Base-by-base conservation (phyloP, 1,140 invertebrate genomes). In the Rhagoletis zephyria region DNA sequence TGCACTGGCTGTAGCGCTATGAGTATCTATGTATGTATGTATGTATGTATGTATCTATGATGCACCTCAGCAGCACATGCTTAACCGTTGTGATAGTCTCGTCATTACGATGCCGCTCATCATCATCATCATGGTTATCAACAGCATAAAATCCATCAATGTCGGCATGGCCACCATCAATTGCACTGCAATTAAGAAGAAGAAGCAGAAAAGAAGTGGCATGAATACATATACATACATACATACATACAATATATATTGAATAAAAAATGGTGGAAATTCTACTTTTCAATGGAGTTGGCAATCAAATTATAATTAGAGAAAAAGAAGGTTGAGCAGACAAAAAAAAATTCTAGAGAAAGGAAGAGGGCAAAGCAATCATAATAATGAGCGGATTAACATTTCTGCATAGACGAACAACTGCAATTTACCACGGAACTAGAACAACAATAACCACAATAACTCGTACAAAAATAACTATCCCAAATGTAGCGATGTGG, bases 171-270 rank as follows among this genome's bases (percentile, higher is more conserved):
- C 70, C 74, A 81, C 16, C 74, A 81, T 30, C 74, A 81, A 81
- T 81, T 59, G 74, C 51, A 81, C 74, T 81, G 74, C 74, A 81
- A 81, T 81, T 81, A 81, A 51, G 6, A 19, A 81, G 45, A 81
- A 81, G 74, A 81, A 48, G 5, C 48, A 56, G 19, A 81, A 56
- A 19, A 56, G 74, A 48, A 56, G 5, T 30, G 48, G 14, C 56
- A 51, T 81, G 45, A 81, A 56, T 51, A 56, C 10, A 56, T 56
- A 56, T 56, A 56, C 51, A 56, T 56, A 56, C 51, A 63, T 16
- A 63, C 4, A 14, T n/a, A 14, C 61, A 63, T n/a, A 14, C 1
- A 56, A 10, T n/a, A 63, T n/a, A 14, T 16, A 56, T 56, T n/a
- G 19, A 51, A 67, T 30, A 67, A 67, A 40, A 81, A 81, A 81